A percentile compares a stretch with the other conserved stretches of the same genome.
phyloP scores from a whole-genome alignment of 2,113 vertebrate species.

The Lamprologus tigripictilis region DNA sequence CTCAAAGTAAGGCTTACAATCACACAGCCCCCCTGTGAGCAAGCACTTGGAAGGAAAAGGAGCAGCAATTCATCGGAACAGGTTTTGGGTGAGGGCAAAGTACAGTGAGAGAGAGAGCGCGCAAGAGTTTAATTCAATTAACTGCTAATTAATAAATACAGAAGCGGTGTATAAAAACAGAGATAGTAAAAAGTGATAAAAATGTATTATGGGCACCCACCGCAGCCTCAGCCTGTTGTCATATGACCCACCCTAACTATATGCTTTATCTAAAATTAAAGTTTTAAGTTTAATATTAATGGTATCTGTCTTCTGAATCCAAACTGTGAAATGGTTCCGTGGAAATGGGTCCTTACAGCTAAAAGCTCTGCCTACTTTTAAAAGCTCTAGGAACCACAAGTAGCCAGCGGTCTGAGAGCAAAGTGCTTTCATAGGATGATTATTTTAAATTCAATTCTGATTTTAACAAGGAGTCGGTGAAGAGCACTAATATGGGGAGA shows the following conservation, averaged over 20 bases:
- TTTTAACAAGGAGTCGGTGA: background rate
- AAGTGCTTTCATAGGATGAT: background rate
- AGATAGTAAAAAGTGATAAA: background rate
- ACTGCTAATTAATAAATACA: background rate
- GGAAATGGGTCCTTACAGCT: background rate
- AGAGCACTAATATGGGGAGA: background rate
- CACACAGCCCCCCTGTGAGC: background rate
- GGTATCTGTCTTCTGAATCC: background rate
- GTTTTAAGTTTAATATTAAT: background rate
- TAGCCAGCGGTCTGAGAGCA: background rate
- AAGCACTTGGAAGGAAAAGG: background rate
- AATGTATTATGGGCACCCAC: background rate
- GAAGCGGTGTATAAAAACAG: background rate
- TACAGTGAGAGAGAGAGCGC: background rate
- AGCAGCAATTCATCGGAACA: background rate
- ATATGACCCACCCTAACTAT: background rate
- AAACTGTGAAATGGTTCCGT: background rate
- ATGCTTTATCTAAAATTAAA: background rate
- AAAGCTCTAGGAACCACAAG: background rate
- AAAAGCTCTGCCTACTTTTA: background rate
- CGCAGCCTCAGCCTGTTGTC: background rate
- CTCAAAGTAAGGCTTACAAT: background rate
- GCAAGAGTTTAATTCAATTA: background rate
- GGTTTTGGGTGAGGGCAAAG: background rate
- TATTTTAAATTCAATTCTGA: background rate